phyloP scores from a whole-genome alignment of 2,113 vertebrate species.

The Acinonyx jubatus region DNA sequence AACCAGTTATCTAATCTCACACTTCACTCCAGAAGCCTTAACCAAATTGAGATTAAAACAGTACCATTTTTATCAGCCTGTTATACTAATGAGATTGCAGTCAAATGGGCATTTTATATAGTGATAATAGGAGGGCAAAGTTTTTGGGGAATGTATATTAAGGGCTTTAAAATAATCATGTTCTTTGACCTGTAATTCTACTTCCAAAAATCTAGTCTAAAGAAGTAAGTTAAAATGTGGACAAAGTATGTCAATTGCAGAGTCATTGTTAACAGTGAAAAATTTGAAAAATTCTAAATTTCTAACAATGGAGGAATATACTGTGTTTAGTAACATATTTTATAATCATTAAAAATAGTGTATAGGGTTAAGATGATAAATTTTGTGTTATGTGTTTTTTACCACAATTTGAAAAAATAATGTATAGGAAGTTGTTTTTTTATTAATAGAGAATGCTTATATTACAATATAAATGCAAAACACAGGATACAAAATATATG shows the following conservation, averaged over 20 bases:
- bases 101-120: neutral
- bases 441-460: neutral
- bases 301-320: neutral
- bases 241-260: neutral
- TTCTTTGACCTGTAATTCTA: neutral
- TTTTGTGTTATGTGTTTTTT: neutral
- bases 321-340: neutral
- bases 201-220: neutral
- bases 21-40: neutral
- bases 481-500: neutral
- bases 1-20: neutral
- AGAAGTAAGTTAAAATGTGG: neutral
- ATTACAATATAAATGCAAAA: neutral
- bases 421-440: neutral
- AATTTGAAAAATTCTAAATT: neutral
- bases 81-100: neutral
- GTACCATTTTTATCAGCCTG: conserved; percentile 9
- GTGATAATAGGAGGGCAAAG: neutral
- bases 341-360: neutral
- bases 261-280: neutral
- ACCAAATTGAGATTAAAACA: neutral
- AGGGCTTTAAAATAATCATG: neutral
- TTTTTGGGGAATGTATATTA: neutral
- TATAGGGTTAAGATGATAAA: neutral
- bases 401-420: neutral